Evolutionary conservation across 2,888 invertebrate genomes (phyloP).

Genomic region (Scaptomyza cyrtandrae): DNA sequence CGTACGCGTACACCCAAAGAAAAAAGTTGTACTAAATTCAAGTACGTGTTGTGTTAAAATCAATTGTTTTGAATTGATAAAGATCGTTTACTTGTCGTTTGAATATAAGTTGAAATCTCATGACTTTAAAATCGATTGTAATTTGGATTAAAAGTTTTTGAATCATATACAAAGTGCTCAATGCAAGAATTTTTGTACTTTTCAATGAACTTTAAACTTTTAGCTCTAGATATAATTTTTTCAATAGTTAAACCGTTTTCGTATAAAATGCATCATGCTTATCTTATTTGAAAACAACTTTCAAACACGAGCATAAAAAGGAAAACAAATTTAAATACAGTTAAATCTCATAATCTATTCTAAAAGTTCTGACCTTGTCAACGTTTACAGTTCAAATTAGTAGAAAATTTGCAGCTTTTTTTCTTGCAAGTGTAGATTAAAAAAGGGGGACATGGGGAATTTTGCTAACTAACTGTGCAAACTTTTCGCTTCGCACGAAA

Average conservation of each 20-base stretch:
- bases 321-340: background rate
- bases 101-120: background rate
- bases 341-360: background rate
- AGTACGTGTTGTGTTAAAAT: background rate
- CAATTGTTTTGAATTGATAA: background rate
- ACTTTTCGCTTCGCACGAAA: slow-evolving; percentile 76
- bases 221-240: too few relatives aligned
- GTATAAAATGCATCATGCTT: too few relatives aligned
- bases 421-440: background rate
- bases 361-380: background rate
- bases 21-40: background rate
- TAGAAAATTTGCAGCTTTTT: background rate
- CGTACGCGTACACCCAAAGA: slow-evolving; percentile 2
- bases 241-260: too few relatives aligned
- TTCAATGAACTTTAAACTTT: too few relatives aligned
- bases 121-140: background rate
- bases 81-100: background rate
- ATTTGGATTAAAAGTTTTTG: background rate
- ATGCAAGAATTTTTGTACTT: too few relatives aligned
- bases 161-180: background rate
- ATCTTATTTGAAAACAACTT: too few relatives aligned
- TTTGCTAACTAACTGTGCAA: slow-evolving; percentile 60
- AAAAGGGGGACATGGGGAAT: background rate
- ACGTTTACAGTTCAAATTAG: background rate
- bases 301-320: too few relatives aligned